These are phyloP conservation scores for Orthonevra nobilis DNA, from an alignment of 2,888 invertebrate genomes.

Conservation along the genomic window DNA sequence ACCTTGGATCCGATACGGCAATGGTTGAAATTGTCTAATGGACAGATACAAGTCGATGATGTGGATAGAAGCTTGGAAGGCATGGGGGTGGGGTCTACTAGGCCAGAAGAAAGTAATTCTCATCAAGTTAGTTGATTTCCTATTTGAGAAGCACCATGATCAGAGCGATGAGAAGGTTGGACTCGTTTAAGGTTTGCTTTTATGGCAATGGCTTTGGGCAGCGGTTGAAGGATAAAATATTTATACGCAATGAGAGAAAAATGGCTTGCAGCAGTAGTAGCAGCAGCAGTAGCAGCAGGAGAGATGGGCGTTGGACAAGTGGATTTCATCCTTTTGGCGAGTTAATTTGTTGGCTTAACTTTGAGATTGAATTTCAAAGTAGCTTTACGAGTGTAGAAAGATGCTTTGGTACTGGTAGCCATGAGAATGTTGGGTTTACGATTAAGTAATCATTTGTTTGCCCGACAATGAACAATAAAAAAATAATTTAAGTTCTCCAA, in stretches of 20 bases:
- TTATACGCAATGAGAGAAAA: slow-evolving; percentile 66
- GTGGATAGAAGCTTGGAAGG: slow-evolving; percentile 1
- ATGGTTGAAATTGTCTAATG: slow-evolving; percentile 63
- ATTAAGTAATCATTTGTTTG: slow-evolving; percentile 47
- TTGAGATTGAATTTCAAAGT: slow-evolving; percentile 65
- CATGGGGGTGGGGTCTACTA: slow-evolving; percentile 30
- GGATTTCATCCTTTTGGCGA: slow-evolving; percentile 56
- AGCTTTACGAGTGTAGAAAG: slow-evolving; percentile 15
- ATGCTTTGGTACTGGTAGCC: neutral
- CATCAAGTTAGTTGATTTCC: slow-evolving; percentile 69
- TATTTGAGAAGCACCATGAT: slow-evolving; percentile 48
- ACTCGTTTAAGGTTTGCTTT: slow-evolving; percentile 64
- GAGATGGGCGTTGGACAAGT: slow-evolving; percentile 23
- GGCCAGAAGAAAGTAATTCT: slow-evolving; percentile 65
- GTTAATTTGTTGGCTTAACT: slow-evolving; percentile 69
- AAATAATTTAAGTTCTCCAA: too few relatives aligned
- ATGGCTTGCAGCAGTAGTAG: slow-evolving; percentile 55
- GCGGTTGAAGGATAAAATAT: slow-evolving; percentile 66
- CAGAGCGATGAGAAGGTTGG: slow-evolving; percentile 34
- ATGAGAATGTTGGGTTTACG: slow-evolving; percentile 18
- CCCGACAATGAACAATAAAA: slow-evolving; percentile 24
- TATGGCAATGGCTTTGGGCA: slow-evolving; percentile 57
- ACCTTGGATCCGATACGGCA: slow-evolving; percentile 64
- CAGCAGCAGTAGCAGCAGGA: too few relatives aligned
- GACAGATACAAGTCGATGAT: slow-evolving; percentile 66